Percentiles rank a stretch among this genome's conserved stretches.
These are phyloP conservation scores for Hormiphora californensis DNA, from an alignment of 37 sponge, comb jelly and placozoan species.

Conservation along the genomic window DNA sequence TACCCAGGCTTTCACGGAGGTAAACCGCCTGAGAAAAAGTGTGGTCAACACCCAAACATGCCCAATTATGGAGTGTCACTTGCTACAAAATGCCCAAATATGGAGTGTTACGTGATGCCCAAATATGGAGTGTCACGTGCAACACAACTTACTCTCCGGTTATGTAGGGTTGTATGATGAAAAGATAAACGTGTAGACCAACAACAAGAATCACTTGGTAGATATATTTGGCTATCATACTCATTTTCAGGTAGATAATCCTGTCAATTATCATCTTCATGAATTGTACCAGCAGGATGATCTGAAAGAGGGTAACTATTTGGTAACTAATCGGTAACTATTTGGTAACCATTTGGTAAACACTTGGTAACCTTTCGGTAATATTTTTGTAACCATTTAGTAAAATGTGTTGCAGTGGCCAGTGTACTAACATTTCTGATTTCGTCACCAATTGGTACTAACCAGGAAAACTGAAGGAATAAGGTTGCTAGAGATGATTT, in stretches of 20 bases:
- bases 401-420: no score
- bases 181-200: neutral
- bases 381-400: neutral
- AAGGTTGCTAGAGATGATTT: neutral
- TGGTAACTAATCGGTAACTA: neutral
- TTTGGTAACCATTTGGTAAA: neutral
- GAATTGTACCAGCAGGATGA: conserved; percentile 9
- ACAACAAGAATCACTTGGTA: neutral
- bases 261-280: conserved; percentile 26
- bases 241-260: conserved; percentile 10
- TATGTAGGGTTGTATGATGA: conserved; percentile 1
- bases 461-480: conserved; percentile 32
- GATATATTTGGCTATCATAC: conserved; percentile 28
- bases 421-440: no score
- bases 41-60: no score
- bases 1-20: neutral
- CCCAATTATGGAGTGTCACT: no score
- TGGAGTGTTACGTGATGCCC: no score
- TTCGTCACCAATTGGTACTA: no score
- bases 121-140: no score
- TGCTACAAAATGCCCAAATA: no score
- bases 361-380: neutral
- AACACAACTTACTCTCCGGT: conserved; percentile 36
- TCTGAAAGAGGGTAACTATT: neutral
- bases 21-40: neutral